These are phyloP conservation scores for Phasianus colchicus DNA, from an alignment of 2,113 vertebrate genomes.

Conservation along the genomic window DNA sequence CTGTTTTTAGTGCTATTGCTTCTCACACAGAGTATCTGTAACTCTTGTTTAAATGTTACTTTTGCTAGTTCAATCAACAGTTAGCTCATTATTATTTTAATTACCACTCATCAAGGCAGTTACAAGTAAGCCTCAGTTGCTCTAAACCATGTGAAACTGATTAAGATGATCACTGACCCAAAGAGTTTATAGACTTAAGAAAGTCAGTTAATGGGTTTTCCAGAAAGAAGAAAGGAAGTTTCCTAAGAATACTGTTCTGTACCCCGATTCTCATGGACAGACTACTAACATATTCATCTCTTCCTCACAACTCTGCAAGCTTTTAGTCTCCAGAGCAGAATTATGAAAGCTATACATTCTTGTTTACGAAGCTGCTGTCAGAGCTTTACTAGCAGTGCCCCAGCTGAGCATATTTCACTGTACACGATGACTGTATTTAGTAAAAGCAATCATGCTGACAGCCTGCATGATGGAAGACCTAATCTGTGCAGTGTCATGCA, in stretches of 20 bases:
- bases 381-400: conserved; percentile 9
- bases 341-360: conserved; percentile 37
- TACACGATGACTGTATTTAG: conserved; percentile 31
- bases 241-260: neutral
- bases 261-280: neutral
- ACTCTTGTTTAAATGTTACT: neutral
- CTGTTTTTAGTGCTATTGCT: neutral
- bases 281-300: neutral
- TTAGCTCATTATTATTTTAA: neutral
- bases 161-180: neutral
- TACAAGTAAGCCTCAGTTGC: neutral
- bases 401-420: conserved; percentile 44
- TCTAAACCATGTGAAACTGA: neutral
- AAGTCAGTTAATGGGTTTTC: neutral
- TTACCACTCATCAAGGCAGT: neutral
- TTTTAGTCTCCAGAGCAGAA: conserved; percentile 34
- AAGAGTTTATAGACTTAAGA: neutral
- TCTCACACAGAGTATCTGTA: neutral
- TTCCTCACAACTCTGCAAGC: neutral
- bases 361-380: conserved; percentile 13
- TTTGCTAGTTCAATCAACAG: neutral
- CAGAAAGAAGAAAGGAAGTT: neutral
- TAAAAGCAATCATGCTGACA: conserved; percentile 31
- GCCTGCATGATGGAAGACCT: conserved; percentile 45
- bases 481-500: conserved; percentile 48